A percentile compares a stretch with the other conserved stretches of the same genome.
Evolutionary conservation across 2,888 invertebrate species (phyloP).

Genomic region (Aspidiotus rigidus): DNA sequence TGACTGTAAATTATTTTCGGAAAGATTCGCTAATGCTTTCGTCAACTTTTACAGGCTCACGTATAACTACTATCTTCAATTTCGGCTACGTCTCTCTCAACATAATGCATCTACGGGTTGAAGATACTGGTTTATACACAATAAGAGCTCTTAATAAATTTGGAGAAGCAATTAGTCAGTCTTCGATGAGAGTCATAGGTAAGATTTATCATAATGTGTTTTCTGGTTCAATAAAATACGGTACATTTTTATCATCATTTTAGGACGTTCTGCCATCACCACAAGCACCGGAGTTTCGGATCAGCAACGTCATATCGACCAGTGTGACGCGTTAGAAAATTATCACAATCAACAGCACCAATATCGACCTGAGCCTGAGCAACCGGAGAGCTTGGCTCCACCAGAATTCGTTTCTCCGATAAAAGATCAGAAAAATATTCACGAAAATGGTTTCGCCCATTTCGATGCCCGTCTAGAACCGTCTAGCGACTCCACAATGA

Average conservation of each 20-base stretch:
- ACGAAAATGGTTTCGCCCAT: conserved; percentile 89
- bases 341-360: conserved; percentile 61
- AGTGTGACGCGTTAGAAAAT: conserved; percentile 82
- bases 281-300: conserved; percentile 80
- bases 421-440: conserved; percentile 73
- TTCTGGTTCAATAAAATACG: too few species aligned
- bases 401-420: conserved; percentile 85
- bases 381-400: conserved; percentile 65
- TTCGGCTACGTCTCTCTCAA: conserved; percentile 98
- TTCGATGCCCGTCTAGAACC: conserved; percentile 93
- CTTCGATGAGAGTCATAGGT: conserved; percentile 62
- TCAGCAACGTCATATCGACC: conserved; percentile 82
- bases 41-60: conserved; percentile 52
- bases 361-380: conserved; percentile 68
- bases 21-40: conserved; percentile 2
- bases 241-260: too few species aligned
- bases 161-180: conserved; percentile 81
- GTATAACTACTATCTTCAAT: conserved; percentile 95
- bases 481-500: conserved; percentile 77
- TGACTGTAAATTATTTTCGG: background rate
- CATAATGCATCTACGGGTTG: conserved; percentile 95
- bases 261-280: conserved; percentile 69
- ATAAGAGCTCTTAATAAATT: conserved; percentile 82
- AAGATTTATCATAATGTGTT: conserved; percentile 35
- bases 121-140: conserved; percentile 93